Conservation (phyloP, 2,113 vertebrate species). For the Lates calcarifer region DNA sequence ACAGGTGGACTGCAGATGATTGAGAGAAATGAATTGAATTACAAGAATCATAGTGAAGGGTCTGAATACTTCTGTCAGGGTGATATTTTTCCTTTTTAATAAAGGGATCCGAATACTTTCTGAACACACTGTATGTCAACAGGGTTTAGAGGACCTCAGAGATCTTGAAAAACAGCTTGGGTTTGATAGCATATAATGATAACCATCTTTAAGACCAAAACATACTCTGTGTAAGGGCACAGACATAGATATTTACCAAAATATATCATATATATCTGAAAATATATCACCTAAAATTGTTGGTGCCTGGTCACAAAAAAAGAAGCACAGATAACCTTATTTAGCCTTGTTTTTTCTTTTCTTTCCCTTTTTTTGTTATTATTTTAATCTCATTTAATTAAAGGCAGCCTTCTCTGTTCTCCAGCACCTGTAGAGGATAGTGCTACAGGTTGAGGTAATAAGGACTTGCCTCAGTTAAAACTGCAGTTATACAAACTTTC, state of each 20-base stretch:
- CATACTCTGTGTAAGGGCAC: neutral
- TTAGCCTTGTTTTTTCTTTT: too few species aligned
- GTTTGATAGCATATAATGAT: neutral
- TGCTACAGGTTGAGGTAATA: neutral
- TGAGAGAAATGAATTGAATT: too few species aligned
- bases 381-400: neutral
- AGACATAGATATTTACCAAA: neutral
- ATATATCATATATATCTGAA: too few species aligned
- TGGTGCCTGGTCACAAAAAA: neutral
- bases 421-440: neutral
- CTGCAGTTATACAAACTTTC: neutral
- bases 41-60: too few species aligned
- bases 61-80: too few species aligned
- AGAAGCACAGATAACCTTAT: neutral
- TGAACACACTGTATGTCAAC: too few species aligned
- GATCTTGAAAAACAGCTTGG: neutral
- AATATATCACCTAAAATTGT: neutral
- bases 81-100: too few species aligned
- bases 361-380: neutral
- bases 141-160: neutral
- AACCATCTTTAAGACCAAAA: neutral
- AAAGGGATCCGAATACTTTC: too few species aligned
- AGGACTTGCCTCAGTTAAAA: too few species aligned
- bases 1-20: too few species aligned
- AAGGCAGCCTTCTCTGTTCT: neutral